phyloP scores from a whole-genome alignment of 2,797 vertebrate species.

The Aselliscus stoliczkanus region DNA sequence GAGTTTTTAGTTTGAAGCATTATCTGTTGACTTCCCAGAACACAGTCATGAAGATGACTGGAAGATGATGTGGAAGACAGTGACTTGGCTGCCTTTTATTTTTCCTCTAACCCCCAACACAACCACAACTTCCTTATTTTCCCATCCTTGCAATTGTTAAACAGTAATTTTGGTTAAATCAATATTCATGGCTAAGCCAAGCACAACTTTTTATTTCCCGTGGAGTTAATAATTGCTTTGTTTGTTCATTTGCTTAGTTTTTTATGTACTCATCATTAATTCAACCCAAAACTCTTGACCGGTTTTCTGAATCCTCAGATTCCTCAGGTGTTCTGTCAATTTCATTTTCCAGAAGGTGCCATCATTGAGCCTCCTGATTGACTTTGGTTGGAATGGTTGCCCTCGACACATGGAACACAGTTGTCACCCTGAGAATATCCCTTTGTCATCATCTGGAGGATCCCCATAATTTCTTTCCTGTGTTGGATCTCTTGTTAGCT shows the following conservation, averaged over 20 bases:
- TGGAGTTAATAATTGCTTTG: background rate
- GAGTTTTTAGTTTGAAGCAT: background rate
- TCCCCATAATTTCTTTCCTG: background rate
- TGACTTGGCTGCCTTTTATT: background rate
- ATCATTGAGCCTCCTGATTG: background rate
- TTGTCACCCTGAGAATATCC: background rate
- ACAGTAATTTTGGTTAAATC: background rate
- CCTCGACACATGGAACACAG: background rate
- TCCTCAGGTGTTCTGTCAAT: background rate
- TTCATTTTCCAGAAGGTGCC: background rate
- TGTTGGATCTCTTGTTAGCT: background rate
- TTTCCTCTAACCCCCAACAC: background rate
- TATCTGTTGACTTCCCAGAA: background rate
- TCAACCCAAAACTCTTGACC: background rate
- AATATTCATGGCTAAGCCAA: background rate
- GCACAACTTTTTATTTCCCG: constrained; percentile 22
- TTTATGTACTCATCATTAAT: background rate
- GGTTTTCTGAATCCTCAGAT: background rate
- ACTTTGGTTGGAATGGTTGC: background rate
- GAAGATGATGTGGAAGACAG: background rate
- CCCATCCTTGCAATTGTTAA: background rate
- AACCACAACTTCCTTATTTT: constrained; percentile 7
- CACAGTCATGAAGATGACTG: too few relatives aligned
- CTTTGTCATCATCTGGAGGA: background rate
- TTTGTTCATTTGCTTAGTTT: background rate